These are phyloP conservation scores for Anthoscopus minutus DNA, from an alignment of 2,113 vertebrate genomes.

Conservation along the genomic window DNA sequence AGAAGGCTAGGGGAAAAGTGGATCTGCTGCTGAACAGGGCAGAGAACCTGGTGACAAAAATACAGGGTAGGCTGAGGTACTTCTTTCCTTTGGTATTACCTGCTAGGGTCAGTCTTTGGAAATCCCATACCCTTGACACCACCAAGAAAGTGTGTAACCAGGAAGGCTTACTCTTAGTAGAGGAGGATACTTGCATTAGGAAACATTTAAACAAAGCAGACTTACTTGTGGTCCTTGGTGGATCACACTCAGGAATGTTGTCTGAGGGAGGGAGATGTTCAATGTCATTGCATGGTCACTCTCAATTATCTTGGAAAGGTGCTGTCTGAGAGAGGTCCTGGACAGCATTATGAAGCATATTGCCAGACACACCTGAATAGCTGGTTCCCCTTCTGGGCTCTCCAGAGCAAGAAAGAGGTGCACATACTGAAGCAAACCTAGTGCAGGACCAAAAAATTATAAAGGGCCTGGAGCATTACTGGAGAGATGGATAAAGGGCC, in stretches of 20 bases:
- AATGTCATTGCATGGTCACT: neutral
- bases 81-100: neutral
- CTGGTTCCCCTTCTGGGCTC: neutral
- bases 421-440: neutral
- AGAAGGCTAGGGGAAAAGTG: neutral
- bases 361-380: neutral
- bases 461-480: neutral
- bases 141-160: neutral
- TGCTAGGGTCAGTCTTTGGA: neutral
- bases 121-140: neutral
- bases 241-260: neutral
- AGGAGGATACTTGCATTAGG: neutral
- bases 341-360: neutral
- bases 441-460: neutral
- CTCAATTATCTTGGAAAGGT: neutral
- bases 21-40: neutral
- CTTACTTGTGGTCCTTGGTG: too few relatives aligned
- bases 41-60: neutral
- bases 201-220: neutral
- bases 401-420: accelerated
- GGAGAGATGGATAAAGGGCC: too few relatives aligned
- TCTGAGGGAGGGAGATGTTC: neutral
- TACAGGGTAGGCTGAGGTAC: neutral
- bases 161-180: neutral
- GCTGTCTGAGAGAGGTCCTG: neutral